Percentiles rank a stretch among this genome's conserved stretches.
These are phyloP conservation scores for Salticus scenicus DNA, from an alignment of 2,888 invertebrate genomes.

Conservation along the genomic window DNA sequence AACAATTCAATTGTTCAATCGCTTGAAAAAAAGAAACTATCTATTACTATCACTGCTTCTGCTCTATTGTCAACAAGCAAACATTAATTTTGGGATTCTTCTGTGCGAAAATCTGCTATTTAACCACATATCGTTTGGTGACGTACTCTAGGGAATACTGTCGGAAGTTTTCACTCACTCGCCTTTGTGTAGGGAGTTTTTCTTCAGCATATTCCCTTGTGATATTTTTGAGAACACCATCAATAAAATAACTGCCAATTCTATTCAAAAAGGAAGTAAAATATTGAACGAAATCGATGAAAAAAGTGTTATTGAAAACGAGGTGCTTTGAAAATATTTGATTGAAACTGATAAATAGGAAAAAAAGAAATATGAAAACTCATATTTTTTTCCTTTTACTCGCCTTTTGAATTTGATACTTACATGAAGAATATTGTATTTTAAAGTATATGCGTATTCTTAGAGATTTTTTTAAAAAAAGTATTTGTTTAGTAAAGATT, in stretches of 20 bases:
- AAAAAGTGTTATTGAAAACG: not conserved
- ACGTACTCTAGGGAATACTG: not conserved
- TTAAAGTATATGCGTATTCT: constrained; percentile 3
- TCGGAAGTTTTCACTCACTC: not conserved
- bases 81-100: not conserved
- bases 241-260: constrained; percentile 55
- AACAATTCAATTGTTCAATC: too few relatives aligned
- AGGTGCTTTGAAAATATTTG: constrained; percentile 31
- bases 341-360: constrained; percentile 64
- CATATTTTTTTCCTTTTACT: not conserved
- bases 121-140: not conserved
- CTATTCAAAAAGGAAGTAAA: constrained; percentile 30
- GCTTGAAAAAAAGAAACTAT: too few relatives aligned
- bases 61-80: not conserved
- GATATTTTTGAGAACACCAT: constrained; percentile 38
- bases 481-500: constrained; percentile 39
- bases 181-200: constrained; percentile 20
- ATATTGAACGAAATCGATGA: not conserved
- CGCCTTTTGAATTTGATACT: not conserved
- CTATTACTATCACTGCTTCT: too few relatives aligned
- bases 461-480: not conserved
- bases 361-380: constrained; percentile 22
- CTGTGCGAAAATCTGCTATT: not conserved
- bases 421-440: not conserved
- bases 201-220: constrained; percentile 20